These are phyloP conservation scores for Acipenser oxyrinchus DNA, from an alignment of 2,797 vertebrate species.

Conservation along the genomic window DNA sequence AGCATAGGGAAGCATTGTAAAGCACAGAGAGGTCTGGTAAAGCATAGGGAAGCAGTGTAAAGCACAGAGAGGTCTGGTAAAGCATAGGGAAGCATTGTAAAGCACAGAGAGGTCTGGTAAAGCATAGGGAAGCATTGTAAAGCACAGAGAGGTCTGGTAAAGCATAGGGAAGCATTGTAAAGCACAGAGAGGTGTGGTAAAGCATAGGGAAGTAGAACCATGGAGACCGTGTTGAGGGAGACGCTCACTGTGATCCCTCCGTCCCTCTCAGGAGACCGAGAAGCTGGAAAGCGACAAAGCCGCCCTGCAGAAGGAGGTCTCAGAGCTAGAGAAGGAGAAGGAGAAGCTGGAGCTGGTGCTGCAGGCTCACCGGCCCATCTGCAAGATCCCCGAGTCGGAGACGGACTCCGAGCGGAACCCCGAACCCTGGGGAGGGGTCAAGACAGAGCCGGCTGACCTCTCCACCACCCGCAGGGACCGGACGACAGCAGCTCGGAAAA, in stretches of 20 bases:
- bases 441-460: constrained; percentile 48
- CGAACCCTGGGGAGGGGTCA: constrained; percentile 42
- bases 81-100: no score
- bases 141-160: no score
- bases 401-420: constrained; percentile 46
- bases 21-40: no score
- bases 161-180: no score
- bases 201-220: no score
- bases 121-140: no score
- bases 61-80: no score
- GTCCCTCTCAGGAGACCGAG: constrained; percentile 70
- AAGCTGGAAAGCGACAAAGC: constrained; percentile 75
- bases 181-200: no score
- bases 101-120: no score
- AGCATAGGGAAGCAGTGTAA: no score
- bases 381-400: constrained; percentile 70
- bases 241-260: not conserved
- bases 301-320: constrained; percentile 73
- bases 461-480: constrained; percentile 21
- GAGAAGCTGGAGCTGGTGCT: constrained; percentile 82
- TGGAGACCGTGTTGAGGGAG: no score
- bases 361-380: constrained; percentile 82
- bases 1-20: no score
- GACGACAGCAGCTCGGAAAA: constrained; percentile 34
- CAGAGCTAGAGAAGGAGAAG: constrained; percentile 74